These are phyloP conservation scores for Aleadryas rufinucha DNA, from an alignment of 2,113 vertebrate species.

Conservation along the genomic window DNA sequence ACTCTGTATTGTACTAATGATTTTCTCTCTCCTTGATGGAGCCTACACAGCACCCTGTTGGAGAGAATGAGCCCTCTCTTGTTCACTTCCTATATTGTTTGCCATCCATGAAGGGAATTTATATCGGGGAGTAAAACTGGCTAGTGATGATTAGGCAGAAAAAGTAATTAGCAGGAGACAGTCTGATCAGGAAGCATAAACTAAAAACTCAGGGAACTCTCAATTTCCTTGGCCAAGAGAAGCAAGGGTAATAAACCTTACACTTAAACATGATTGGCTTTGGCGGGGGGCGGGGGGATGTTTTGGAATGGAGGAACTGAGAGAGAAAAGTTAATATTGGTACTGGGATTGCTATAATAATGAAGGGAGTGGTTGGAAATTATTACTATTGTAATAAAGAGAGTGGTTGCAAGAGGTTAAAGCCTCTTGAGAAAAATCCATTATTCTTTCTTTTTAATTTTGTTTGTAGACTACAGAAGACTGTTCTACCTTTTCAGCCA, in stretches of 20 bases:
- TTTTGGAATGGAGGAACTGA: background rate
- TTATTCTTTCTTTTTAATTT: background rate
- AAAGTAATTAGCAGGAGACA: background rate
- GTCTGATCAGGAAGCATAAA: background rate
- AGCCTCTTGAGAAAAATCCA: background rate
- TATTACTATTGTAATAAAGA: background rate
- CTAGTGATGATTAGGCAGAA: background rate
- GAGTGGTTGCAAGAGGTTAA: background rate
- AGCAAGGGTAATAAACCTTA: background rate
- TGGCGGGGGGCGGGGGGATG: fast-evolving
- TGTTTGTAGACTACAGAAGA: background rate
- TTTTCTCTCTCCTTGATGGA: background rate
- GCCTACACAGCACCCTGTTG: background rate
- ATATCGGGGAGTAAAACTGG: background rate
- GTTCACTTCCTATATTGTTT: background rate
- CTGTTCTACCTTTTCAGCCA: background rate
- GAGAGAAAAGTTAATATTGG: background rate
- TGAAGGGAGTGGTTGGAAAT: background rate
- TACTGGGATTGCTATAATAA: background rate
- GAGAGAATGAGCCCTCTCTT: background rate
- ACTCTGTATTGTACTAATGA: background rate
- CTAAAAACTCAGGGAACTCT: background rate
- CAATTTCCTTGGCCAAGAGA: background rate
- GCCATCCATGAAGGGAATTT: background rate
- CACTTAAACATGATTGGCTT: background rate